phyloP scores from a whole-genome alignment of 2,113 vertebrate genomes.

The Oryctolagus cuniculus region DNA sequence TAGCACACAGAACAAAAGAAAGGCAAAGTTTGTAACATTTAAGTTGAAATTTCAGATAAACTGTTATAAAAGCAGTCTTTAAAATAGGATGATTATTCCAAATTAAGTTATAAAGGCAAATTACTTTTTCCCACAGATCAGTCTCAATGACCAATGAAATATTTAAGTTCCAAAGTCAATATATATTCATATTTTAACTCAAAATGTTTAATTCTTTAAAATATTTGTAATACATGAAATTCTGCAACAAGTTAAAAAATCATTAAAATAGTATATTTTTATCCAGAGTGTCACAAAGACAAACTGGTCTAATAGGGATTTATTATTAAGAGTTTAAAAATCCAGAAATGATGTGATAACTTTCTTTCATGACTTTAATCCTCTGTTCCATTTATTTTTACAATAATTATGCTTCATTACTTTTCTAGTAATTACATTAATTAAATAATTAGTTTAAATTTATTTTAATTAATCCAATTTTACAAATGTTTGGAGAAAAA shows the following conservation, averaged over 20 bases:
- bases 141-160: slow-evolving; percentile 37
- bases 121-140: slow-evolving; percentile 11
- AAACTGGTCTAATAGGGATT: not conserved
- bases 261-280: not conserved
- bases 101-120: slow-evolving; percentile 18
- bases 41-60: slow-evolving; percentile 45
- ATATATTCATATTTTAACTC: slow-evolving; percentile 36
- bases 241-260: not conserved
- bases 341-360: not conserved
- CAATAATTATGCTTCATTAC: slow-evolving; percentile 35
- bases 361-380: slow-evolving; percentile 35
- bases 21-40: not conserved
- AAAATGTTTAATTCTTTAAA: slow-evolving; percentile 45
- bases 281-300: not conserved
- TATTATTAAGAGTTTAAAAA: slow-evolving; percentile 48
- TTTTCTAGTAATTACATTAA: slow-evolving; percentile 58
- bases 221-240: not conserved
- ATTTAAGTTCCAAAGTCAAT: not conserved
- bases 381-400: slow-evolving; percentile 50
- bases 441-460: slow-evolving; percentile 44
- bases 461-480: slow-evolving; percentile 53
- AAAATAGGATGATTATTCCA: not conserved
- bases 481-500: slow-evolving; percentile 41
- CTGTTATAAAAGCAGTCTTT: slow-evolving; percentile 14
- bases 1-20: not conserved